Evolutionary conservation across 2,888 invertebrate genomes (phyloP), one percentile per base, ranked within the genome.

Genomic region (Drosophila paracracens): DNA sequence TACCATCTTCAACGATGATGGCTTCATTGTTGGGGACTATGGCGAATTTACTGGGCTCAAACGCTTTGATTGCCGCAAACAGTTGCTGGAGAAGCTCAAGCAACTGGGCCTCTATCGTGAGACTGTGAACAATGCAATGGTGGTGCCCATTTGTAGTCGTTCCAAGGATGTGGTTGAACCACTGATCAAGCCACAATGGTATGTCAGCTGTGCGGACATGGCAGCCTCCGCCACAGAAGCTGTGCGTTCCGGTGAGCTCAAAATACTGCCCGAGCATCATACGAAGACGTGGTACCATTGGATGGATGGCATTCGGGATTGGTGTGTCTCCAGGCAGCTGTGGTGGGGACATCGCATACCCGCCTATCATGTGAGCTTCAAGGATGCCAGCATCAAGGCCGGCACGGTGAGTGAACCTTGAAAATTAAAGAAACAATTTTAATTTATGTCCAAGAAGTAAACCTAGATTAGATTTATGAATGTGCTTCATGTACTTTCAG

Each of bases 301-400:
- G 99, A 96, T 99, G 95, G 97, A 97, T 90, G 97, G 97, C 91
- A 98, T 98, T 81, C 94, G 98, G 6, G 99, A 99, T 93, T 99
- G 99, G 99, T 99, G 99, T 93, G 97, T 99, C 70, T 99, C 99
- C 1, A 94, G 98, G 2, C 99, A 99, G 93, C 94, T 99, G 64
- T 99, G 99, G 99, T 99, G 99, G 99, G 99, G 99, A 1, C 99
- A 99, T 93, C 95, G 98, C 68, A 98, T 99, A 81, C 99, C 99
- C 0, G 99, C 98, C 0, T 99, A 99, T 92, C 95, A 95, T 91
- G 96, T 98, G 18, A 94, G 94, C 13, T 93, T 95, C 65, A 94
- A 94, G 66, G 95, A 94, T 89, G 76, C 92, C 35, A 83, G 85
- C 52, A 93, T 91, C 16, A 81, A 89, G 38, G 53, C 72, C 16